Percentiles rank a stretch among this genome's conserved stretches.
phyloP scores from a whole-genome alignment of 2,888 invertebrate species.

The Pandemis cinnamomeana region DNA sequence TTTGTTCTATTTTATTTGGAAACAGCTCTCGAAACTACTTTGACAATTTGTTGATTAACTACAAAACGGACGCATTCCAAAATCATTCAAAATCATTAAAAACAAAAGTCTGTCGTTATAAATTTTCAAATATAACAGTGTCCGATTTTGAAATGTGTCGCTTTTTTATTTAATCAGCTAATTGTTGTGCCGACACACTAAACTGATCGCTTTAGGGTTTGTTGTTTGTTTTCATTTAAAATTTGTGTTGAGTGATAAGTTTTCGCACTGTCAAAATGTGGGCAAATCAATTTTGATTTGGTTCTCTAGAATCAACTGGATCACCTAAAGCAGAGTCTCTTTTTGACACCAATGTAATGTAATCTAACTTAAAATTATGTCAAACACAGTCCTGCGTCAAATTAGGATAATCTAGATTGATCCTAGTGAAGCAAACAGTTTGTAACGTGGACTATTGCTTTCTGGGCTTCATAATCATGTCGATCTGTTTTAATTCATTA shows the following conservation, averaged over 20 bases:
- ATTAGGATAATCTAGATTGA: background rate
- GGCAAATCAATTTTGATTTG: background rate
- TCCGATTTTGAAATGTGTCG: no score
- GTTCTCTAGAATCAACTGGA: conserved; percentile 4
- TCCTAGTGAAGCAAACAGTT: background rate
- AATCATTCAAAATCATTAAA: no score
- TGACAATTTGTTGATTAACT: no score
- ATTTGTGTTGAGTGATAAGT: conserved; percentile 3
- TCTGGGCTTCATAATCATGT: background rate
- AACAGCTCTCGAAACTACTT: no score
- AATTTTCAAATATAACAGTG: no score
- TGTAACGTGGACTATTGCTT: background rate
- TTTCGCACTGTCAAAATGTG: background rate
- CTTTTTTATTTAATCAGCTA: no score
- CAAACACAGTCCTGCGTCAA: background rate
- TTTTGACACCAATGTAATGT: background rate
- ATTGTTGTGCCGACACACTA: background rate
- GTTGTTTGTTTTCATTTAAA: background rate
- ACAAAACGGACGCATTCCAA: no score
- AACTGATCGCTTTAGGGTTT: background rate
- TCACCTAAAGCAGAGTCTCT: background rate
- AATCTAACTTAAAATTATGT: no score
- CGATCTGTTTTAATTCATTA: background rate
- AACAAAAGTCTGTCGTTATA: no score
- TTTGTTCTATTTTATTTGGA: no score